Conservation (phyloP, 1,140 invertebrate genomes). For the Drosophila littoralis region DNA sequence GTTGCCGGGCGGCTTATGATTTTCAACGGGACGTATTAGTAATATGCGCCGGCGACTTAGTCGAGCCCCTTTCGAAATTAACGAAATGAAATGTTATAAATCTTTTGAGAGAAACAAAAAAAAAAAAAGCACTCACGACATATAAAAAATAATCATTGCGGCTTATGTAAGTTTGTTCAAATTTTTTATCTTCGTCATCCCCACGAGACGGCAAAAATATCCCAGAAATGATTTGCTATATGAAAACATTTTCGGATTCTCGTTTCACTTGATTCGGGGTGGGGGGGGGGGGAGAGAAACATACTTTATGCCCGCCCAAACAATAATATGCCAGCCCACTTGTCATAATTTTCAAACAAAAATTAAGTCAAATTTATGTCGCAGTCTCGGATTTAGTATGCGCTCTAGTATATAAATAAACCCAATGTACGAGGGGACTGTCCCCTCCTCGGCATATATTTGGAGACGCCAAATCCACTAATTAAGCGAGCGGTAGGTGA, state of each 20-base stretch:
- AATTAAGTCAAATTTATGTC: slow-evolving; percentile 73
- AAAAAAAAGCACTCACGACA: slow-evolving; percentile 17
- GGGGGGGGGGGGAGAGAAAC: slow-evolving; percentile 6
- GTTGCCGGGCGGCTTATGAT: slow-evolving; percentile 68
- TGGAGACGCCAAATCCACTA: slow-evolving; percentile 74
- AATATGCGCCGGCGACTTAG: slow-evolving; percentile 53
- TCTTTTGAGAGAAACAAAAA: slow-evolving; percentile 58
- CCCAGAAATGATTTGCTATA: slow-evolving; percentile 44
- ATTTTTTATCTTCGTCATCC: slow-evolving; percentile 28
- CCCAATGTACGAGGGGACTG: slow-evolving; percentile 27
- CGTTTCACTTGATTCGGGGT: slow-evolving; percentile 44
- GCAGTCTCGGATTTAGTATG: slow-evolving; percentile 59
- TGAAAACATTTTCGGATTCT: slow-evolving; percentile 44
- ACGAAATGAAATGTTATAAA: slow-evolving; percentile 73
- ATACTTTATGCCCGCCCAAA: slow-evolving; percentile 28
- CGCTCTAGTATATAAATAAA: slow-evolving; percentile 29
- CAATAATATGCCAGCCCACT: slow-evolving; percentile 55
- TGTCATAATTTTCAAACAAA: slow-evolving; percentile 77
- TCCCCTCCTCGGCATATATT: slow-evolving; percentile 18
- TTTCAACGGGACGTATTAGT: slow-evolving; percentile 81
- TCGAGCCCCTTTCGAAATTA: slow-evolving; percentile 56
- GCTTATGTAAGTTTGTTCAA: slow-evolving; percentile 48
- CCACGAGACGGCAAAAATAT: slow-evolving; percentile 30
- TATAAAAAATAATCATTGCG: slow-evolving; percentile 20
- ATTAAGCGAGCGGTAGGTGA: slow-evolving; percentile 74